phyloP scores from a whole-genome alignment of 1,140 invertebrate genomes.

The Cydia fagiglandana region DNA sequence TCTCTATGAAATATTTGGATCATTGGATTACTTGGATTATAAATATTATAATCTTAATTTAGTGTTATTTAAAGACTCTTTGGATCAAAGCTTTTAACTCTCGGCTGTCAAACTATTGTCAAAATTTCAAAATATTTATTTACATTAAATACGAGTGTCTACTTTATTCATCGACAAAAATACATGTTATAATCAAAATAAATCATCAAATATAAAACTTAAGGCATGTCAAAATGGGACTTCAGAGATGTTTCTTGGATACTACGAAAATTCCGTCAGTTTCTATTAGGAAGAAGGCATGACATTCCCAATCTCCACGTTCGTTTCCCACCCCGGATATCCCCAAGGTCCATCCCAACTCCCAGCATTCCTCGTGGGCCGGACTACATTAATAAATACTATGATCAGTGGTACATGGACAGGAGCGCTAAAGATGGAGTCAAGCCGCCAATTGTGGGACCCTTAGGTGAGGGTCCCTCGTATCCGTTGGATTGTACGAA shows the following conservation, averaged over 20 bases:
- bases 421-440: slow-evolving; percentile 57
- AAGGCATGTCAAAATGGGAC: slow-evolving; percentile 42
- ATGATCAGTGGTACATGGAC: slow-evolving; percentile 53
- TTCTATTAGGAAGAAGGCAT: slow-evolving; percentile 63
- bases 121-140: not conserved
- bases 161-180: not conserved
- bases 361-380: slow-evolving; percentile 57
- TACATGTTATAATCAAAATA: not conserved
- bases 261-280: slow-evolving; percentile 53
- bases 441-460: slow-evolving; percentile 60
- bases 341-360: slow-evolving; percentile 58
- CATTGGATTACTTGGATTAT: too few relatives aligned
- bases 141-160: not conserved
- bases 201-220: not conserved
- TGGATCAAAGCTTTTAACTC: not conserved
- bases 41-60: too few relatives aligned
- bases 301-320: slow-evolving; percentile 41
- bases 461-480: slow-evolving; percentile 54
- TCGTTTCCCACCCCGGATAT: slow-evolving; percentile 52
- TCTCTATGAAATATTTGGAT: too few relatives aligned
- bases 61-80: not conserved
- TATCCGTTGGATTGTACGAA: slow-evolving; percentile 39
- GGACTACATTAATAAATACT: slow-evolving; percentile 49
- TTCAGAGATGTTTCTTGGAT: slow-evolving; percentile 55
- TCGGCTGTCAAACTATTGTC: not conserved